A percentile compares a stretch with the other conserved stretches of the same genome.
These are phyloP conservation scores for Diabrotica balteata DNA, from an alignment of 2,888 invertebrate genomes.

Conservation along the genomic window DNA sequence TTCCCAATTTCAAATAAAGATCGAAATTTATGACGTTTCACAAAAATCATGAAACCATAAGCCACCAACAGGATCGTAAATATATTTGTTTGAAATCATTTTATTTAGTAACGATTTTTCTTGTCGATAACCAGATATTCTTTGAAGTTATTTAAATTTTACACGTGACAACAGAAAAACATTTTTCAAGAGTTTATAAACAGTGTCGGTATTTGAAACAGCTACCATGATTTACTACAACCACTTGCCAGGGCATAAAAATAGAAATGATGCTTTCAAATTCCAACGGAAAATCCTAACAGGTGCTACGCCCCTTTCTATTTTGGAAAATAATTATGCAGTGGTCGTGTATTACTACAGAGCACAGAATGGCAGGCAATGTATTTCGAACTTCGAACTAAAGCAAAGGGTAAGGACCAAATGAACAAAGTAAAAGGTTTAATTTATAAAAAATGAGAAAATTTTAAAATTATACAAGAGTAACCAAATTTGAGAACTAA, in stretches of 20 bases:
- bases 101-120: conserved; percentile 17
- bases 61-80: conserved; percentile 20
- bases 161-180: conserved; percentile 28
- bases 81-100: conserved; percentile 7
- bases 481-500: too few relatives aligned
- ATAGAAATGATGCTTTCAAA: conserved; percentile 36
- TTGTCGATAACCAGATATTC: conserved; percentile 1
- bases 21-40: conserved; percentile 33
- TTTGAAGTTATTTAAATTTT: conserved; percentile 11
- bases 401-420: too few relatives aligned
- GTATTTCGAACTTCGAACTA: too few relatives aligned
- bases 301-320: conserved; percentile 42
- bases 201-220: conserved; percentile 19
- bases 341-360: too few relatives aligned
- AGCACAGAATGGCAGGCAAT: too few relatives aligned
- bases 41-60: conserved; percentile 34
- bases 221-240: conserved; percentile 39
- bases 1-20: conserved; percentile 45
- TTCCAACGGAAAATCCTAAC: conserved; percentile 29
- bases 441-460: too few relatives aligned
- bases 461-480: too few relatives aligned
- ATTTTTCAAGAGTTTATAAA: conserved; percentile 25
- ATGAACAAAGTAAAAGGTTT: conserved; percentile 1
- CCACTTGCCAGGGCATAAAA: conserved; percentile 45
- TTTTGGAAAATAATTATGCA: too few relatives aligned